Base-by-base conservation (phyloP, 2,113 vertebrate genomes). In the Gopherus evgoodei region DNA sequence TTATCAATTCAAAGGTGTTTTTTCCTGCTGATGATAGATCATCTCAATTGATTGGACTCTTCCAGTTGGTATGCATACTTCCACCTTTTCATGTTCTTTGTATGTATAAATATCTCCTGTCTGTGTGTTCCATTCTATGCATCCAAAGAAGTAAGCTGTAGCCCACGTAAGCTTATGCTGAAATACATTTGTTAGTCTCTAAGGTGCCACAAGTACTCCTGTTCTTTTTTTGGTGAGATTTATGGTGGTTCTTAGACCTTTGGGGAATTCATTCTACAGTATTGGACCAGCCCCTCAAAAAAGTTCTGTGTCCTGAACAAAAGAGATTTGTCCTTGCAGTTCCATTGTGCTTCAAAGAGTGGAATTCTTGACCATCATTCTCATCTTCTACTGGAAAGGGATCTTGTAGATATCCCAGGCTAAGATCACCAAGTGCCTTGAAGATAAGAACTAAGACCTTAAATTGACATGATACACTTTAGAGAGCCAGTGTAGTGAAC, bases 351-450 rank as follows among this genome's bases (percentile, higher is more conserved):
- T 79, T 86, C 56, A 3, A 4, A 92, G 8, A 83, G 8, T 11
- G 31, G 49, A 21, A 47, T 35, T 11, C 0, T 6, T 8, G 6
- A 1, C 1, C 5, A 62, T 3, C 1, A 42, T 62, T 53, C 8
- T 94, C 0, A 76, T 80, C 81, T 81, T 76, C 78, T n/a, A 86
- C 38, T 11, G 54, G 62, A 42, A 84, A 52, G 44, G 17, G 22
- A 69, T 22, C 13, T 25, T 79, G 54, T n/a, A 87, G 17, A 10
- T 94, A 57, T 44, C 2, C 2, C 54, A 49, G 42, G 42, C 24
- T 47, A 13, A 84, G 3, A 56, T 93, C 89, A 56, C 38, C 54
- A 19, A 75, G 42, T 94, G 86, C 35, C 88, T 62, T 31, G 72
- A 42, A 87, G 44, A n/a, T 78, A 87, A 47, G 35, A 21, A n/a